A percentile compares a stretch with the other conserved stretches of the same genome.
Conservation (phyloP, 2,888 invertebrate species). For the Rotaria magnacalcarata region DNA sequence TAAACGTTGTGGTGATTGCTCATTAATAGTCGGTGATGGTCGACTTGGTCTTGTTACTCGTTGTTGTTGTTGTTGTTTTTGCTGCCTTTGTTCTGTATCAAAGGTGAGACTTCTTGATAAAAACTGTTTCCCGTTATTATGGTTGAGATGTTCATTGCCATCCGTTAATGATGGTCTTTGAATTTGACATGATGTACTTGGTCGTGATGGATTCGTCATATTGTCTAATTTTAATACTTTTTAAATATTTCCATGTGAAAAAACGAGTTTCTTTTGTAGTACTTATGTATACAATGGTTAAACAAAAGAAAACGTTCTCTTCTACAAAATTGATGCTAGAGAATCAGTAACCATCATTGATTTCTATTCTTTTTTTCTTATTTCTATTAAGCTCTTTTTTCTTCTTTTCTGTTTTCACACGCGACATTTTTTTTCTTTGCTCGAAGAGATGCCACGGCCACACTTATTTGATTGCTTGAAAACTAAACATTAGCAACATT, state of each 20-base stretch:
- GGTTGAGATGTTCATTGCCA: background rate
- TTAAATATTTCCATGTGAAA: background rate
- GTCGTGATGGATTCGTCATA: background rate
- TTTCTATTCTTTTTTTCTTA: background rate
- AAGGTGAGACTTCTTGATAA: conserved; percentile 7
- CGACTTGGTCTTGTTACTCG: background rate
- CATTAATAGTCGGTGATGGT: background rate
- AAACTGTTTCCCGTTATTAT: background rate
- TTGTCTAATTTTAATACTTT: background rate
- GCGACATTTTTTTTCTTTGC: background rate
- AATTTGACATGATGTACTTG: conserved; percentile 20
- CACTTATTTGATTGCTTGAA: background rate
- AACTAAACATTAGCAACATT: background rate
- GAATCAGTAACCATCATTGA: background rate
- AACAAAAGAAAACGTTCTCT: conserved; percentile 1
- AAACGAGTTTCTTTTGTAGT: background rate
- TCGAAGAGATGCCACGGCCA: background rate
- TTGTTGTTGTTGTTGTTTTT: background rate
- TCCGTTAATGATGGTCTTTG: background rate
- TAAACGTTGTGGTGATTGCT: background rate
- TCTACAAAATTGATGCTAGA: background rate
- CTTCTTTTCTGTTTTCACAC: background rate
- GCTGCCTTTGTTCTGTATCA: background rate
- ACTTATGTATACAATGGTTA: background rate
- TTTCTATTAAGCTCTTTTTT: background rate